Conservation (phyloP, 2,797 vertebrate species). For the Esox masquinongy region DNA sequence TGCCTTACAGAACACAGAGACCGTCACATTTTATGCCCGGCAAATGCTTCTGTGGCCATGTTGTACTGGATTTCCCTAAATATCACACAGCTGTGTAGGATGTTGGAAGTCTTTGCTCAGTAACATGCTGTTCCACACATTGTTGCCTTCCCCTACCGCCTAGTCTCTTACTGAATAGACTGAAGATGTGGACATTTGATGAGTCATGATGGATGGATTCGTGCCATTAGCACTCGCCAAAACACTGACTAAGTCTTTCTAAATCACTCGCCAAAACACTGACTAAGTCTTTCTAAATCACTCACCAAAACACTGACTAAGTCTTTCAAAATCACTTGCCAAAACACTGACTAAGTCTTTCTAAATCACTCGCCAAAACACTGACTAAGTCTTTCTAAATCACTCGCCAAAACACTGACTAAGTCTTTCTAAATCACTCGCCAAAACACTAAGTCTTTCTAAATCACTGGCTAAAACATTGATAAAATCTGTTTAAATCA, state of each 20-base stretch:
- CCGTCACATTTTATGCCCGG: conserved; percentile 7
- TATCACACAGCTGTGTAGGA: conserved; percentile 7
- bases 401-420: too few relatives aligned
- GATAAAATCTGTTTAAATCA: neutral
- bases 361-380: too few relatives aligned
- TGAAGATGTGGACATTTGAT: neutral
- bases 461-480: too few relatives aligned
- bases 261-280: too few relatives aligned
- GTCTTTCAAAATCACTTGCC: too few relatives aligned
- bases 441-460: too few relatives aligned
- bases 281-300: too few relatives aligned
- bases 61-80: neutral
- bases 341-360: too few relatives aligned
- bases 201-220: neutral
- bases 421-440: neutral
- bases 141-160: neutral
- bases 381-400: too few relatives aligned
- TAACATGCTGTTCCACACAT: neutral
- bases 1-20: conserved; percentile 23
- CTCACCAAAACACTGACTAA: neutral
- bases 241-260: neutral
- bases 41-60: conserved; percentile 9
- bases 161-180: neutral
- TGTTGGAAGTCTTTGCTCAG: neutral
- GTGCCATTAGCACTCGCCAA: neutral